These are phyloP conservation scores for Drosophila lacicola DNA, from an alignment of 2,888 invertebrate species.

Conservation along the genomic window DNA sequence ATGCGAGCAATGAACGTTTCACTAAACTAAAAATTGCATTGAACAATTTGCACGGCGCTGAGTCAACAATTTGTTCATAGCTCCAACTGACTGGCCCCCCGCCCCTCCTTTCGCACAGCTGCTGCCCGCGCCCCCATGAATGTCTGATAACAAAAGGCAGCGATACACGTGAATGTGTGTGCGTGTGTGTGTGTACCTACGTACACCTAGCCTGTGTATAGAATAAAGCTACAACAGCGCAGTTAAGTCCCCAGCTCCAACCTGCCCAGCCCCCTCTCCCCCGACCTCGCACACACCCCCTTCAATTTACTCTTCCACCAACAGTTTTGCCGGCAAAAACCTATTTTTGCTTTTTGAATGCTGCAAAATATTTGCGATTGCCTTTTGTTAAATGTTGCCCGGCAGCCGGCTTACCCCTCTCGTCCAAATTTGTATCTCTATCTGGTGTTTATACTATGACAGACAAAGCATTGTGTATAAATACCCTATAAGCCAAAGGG, in stretches of 20 bases:
- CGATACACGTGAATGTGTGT: slow-evolving; percentile 28
- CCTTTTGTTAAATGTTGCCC: slow-evolving; percentile 68
- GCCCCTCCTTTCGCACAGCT: neutral
- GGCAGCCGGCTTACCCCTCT: neutral
- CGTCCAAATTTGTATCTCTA: slow-evolving; percentile 26
- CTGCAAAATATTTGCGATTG: slow-evolving; percentile 69
- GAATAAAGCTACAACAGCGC: slow-evolving; percentile 47
- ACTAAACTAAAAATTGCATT: slow-evolving; percentile 60
- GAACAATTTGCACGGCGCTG: slow-evolving; percentile 67
- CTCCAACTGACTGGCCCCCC: slow-evolving; percentile 2
- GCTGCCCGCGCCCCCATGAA: neutral
- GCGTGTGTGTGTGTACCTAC: slow-evolving; percentile 23
- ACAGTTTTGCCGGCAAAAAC: slow-evolving; percentile 28
- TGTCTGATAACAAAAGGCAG: slow-evolving; percentile 70
- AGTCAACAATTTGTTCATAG: slow-evolving; percentile 70
- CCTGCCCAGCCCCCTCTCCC: neutral
- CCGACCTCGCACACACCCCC: neutral
- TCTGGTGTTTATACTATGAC: slow-evolving; percentile 42
- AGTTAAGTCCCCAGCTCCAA: slow-evolving; percentile 8
- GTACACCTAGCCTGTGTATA: slow-evolving; percentile 29
- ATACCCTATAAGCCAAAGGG: slow-evolving; percentile 15
- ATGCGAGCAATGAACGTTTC: slow-evolving; percentile 46
- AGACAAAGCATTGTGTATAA: slow-evolving; percentile 45
- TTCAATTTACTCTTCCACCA: slow-evolving; percentile 5
- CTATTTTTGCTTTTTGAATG: slow-evolving; percentile 43